Evolutionary conservation across 2,797 vertebrate genomes (phyloP).

Genomic region (Uromys caudimaculatus): DNA sequence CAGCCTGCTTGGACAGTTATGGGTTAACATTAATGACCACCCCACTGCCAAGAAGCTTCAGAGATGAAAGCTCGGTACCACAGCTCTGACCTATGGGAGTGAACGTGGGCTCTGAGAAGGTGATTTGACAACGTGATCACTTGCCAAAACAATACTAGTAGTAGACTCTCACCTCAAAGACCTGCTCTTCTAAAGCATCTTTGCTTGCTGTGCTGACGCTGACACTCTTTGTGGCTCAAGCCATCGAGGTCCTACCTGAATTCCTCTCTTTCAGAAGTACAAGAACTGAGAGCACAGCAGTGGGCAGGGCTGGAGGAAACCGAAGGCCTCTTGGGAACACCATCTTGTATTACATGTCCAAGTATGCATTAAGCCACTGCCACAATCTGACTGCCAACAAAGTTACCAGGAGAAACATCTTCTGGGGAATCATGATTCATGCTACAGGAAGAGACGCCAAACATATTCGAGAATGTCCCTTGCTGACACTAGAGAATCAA

Average conservation of each 20-base stretch:
- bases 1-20: neutral
- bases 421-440: neutral
- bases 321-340: neutral
- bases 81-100: neutral
- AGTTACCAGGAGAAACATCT: neutral
- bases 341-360: neutral
- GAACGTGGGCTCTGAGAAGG: neutral
- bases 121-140: neutral
- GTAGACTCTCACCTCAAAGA: neutral
- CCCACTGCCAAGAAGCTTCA: neutral
- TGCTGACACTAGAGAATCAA: neutral
- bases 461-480: neutral
- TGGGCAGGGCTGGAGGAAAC: neutral
- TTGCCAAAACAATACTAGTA: neutral
- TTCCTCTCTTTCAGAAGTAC: neutral
- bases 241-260: neutral
- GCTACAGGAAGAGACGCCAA: neutral
- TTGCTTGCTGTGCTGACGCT: neutral
- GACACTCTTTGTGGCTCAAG: neutral
- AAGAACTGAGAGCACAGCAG: too few relatives aligned
- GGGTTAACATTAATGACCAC: neutral
- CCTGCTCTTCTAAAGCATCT: neutral
- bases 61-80: neutral
- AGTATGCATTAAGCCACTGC: neutral
- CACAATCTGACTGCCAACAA: neutral